Evolutionary conservation across 2,113 vertebrate species (phyloP).

Genomic region (Climacteris rufus): DNA sequence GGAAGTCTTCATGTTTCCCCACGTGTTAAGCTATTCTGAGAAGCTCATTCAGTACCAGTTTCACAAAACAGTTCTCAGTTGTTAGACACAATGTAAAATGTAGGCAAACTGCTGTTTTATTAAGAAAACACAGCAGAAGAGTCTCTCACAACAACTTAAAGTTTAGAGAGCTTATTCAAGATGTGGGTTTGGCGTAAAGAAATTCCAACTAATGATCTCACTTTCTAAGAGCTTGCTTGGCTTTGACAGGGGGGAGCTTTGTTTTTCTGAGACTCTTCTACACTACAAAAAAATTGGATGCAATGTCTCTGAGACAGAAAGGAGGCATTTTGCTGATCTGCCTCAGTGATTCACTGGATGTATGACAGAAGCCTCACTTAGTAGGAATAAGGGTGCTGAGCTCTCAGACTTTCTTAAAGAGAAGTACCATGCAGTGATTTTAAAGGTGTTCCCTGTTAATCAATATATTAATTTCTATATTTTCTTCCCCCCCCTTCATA

Average conservation of each 20-base stretch:
- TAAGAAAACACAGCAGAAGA: neutral
- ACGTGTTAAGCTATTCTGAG: neutral
- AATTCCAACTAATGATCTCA: neutral
- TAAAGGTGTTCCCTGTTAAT: neutral
- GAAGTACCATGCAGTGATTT: neutral
- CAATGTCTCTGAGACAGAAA: neutral
- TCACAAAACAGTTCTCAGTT: neutral
- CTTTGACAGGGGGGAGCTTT: neutral
- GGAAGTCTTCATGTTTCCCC: neutral
- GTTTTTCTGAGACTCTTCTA: neutral
- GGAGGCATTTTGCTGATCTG: neutral
- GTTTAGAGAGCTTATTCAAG: neutral
- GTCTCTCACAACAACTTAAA: neutral
- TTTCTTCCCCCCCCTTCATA: rapidly evolving
- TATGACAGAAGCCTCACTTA: neutral
- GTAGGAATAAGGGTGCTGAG: neutral
- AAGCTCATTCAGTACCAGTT: neutral
- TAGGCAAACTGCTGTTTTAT: neutral
- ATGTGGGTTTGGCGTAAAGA: neutral
- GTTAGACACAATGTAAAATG: neutral
- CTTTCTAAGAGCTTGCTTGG: neutral
- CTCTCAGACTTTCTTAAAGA: neutral
- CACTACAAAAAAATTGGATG: neutral
- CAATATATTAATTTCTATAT: neutral
- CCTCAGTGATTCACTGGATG: neutral